A percentile compares a stretch with the other conserved stretches of the same genome.
phyloP scores from a whole-genome alignment of 2,113 vertebrate genomes.

The Saccopteryx bilineata region DNA sequence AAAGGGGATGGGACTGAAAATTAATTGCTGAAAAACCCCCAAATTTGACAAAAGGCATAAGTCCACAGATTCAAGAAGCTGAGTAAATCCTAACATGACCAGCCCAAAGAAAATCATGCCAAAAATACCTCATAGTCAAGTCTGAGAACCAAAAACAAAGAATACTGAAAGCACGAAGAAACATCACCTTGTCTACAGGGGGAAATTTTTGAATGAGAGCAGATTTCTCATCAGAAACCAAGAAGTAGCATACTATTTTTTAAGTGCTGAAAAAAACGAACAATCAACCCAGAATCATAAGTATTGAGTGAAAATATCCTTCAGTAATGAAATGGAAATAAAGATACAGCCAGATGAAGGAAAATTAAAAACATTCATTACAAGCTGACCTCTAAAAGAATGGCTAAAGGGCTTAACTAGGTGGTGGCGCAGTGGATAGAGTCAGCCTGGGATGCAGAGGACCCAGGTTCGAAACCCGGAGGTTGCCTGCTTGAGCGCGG shows the following conservation, averaged over 20 bases:
- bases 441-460: too few relatives aligned
- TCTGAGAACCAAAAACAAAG: neutral
- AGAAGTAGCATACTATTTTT: neutral
- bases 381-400: neutral
- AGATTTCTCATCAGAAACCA: neutral
- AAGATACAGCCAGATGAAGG: neutral
- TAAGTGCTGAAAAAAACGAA: neutral
- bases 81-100: neutral
- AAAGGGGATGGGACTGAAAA: neutral
- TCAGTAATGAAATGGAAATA: constrained; percentile 9
- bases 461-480: too few relatives aligned
- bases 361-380: neutral
- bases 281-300: neutral
- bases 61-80: neutral
- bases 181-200: neutral
- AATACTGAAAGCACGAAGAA: neutral
- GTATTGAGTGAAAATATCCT: neutral
- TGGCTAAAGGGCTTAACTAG: neutral
- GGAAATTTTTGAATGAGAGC: neutral
- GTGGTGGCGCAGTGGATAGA: too few relatives aligned
- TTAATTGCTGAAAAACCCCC: neutral
- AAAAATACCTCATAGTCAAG: neutral
- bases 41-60: neutral
- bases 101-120: neutral
- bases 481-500: too few relatives aligned